Evolutionary conservation across 2,888 invertebrate species (phyloP), one percentile per base, ranked within the genome.

Genomic region (Rhimphoctona megacephalus): DNA sequence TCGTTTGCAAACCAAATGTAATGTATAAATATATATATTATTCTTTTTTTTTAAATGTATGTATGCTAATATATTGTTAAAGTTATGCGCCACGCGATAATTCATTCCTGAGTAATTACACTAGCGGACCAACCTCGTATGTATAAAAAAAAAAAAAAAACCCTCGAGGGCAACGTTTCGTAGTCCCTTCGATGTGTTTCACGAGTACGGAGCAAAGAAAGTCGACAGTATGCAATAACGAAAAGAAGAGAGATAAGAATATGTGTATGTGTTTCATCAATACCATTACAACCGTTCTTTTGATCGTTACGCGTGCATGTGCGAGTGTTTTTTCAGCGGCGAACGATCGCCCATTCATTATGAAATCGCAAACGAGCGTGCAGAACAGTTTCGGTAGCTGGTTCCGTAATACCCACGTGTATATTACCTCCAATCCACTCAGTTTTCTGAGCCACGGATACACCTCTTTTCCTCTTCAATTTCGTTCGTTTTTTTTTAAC

Each of bases 31-130:
- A 66, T 3, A 36, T 67, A 8, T 17, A 25, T 61, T 25, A 0
- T 14, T 33, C 3, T 39, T n/a, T 36, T 49, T 43, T 49, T 17
- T 14, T 30, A 73, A 80, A 83, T 73, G 66, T 85, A 81, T 64
- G 79, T 79, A 73, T 74, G 84, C 76, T 81, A 73, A 88, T 86
- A 86, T 87, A 81, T 66, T 64, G 83, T 74, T 52, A 72, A 83
- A 72, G 81, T 86, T 76, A 81, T 81, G 79, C 81, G 86, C 89
- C 69, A 81, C 81, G 85, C 90, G 88, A 92, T 92, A 91, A 90
- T 87, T 92, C 91, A 90, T 90, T 91, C 91, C 87, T 91, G 91
- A 92, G 91, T 92, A 92, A 92, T 92, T 92, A 91, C 89, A 89
- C 88, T 87, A 88, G 88, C 83, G 88, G 67, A 69, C 81, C 80